Evolutionary conservation across 2,113 vertebrate genomes (phyloP), one percentile per base, ranked within the genome.

Genomic region (Rhinopithecus roxellana): DNA sequence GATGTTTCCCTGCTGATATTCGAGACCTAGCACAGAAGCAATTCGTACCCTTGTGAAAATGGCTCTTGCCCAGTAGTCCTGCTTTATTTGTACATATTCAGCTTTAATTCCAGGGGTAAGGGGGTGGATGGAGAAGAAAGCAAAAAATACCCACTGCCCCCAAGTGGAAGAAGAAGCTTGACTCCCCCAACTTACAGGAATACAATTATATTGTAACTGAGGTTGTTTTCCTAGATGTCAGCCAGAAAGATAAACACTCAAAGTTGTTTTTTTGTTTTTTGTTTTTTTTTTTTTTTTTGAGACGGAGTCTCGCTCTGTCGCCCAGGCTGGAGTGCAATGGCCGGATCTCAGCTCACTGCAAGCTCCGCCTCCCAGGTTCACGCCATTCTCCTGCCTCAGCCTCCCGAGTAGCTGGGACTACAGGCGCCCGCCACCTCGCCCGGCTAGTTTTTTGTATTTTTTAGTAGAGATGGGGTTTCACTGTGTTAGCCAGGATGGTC

Each of bases 1-100:
- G 79, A 81, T 69, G 43, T 89, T 93, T 89, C 80, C 79, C 38
- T 27, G 93, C 88, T 79, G 95, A 96, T 94, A 88, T 90, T 93
- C 69, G 88, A 95, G 94, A 96, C 77, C 23, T 25, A 83, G 86
- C 89, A 70, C 89, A 67, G 48, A 89, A 95, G 87, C 90, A 81
- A 43, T 88, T 96, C 70, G 27, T 75, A 92, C 87, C 27, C 27
- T 95, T 5, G 0, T 64, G 69, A 83, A 64, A 89, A 77, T 70
- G 38, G 35, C 90, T 93, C 75, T 90, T 35, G 38, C 89, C 75
- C 64, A 87, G n/a, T 92, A 90, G 92, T 74, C 83, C 61, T 89
- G 43, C 83, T 74, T 61, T 4, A 38, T 86, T 93, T 75, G 35
- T 69, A 48, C 9, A 32, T 80, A 57, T 7, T 90, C 35, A 32